phyloP scores from a whole-genome alignment of 2,888 invertebrate species.

The Chelonus formosanus region DNA sequence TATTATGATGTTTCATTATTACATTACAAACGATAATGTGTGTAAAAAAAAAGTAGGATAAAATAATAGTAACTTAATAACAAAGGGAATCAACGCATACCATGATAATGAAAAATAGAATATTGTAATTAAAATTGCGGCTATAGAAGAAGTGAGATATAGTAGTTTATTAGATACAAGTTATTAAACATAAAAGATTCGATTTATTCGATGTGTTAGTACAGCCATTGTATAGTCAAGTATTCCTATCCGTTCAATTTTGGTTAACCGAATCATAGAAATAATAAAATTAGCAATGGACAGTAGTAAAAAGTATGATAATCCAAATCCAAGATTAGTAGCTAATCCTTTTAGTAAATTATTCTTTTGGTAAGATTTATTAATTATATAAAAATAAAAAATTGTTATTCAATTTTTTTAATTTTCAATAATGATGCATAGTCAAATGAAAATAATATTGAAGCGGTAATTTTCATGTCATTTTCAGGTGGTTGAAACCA shows the following conservation, averaged over 20 bases:
- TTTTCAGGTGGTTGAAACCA: slow-evolving; percentile 73
- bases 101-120: too few relatives aligned
- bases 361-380: slow-evolving; percentile 71
- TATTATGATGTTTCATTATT: too few relatives aligned
- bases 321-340: slow-evolving; percentile 71
- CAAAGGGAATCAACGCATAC: too few relatives aligned
- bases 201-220: too few relatives aligned
- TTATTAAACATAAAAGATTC: too few relatives aligned
- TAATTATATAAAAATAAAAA: neutral
- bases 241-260: neutral
- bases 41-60: too few relatives aligned
- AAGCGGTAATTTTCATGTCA: neutral
- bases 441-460: neutral
- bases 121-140: too few relatives aligned
- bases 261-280: neutral
- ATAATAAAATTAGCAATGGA: slow-evolving; percentile 66
- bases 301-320: slow-evolving; percentile 70
- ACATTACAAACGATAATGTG: too few relatives aligned
- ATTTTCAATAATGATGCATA: neutral
- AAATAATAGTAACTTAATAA: too few relatives aligned
- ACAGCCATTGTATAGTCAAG: too few relatives aligned
- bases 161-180: too few relatives aligned
- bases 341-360: slow-evolving; percentile 71
- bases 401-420: neutral
- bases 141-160: too few relatives aligned